phyloP scores from a whole-genome alignment of 2,888 invertebrate species.

The Eupithecia subumbrata region DNA sequence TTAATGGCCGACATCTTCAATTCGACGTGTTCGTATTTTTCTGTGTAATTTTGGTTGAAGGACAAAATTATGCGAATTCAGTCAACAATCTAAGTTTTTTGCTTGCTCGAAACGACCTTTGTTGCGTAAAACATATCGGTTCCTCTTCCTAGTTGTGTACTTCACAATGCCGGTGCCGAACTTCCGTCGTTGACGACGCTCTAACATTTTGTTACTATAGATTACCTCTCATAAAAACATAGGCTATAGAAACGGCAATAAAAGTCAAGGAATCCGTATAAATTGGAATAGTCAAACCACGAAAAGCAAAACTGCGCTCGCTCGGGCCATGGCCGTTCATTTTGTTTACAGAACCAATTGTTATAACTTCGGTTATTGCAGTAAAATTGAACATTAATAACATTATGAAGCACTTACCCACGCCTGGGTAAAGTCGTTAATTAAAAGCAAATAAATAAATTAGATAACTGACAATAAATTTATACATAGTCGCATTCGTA shows the following conservation, averaged over 20 bases:
- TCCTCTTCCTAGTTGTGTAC: slow-evolving; percentile 74
- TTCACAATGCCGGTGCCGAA: slow-evolving; percentile 59
- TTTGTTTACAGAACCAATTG: slow-evolving; percentile 31
- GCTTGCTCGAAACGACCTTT: slow-evolving; percentile 63
- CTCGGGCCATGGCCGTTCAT: slow-evolving; percentile 22
- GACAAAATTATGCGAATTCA: slow-evolving; percentile 55
- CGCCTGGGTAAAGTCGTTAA: slow-evolving; percentile 34
- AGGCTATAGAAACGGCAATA: slow-evolving; percentile 21
- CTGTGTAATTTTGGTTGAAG: slow-evolving; percentile 35
- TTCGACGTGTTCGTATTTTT: background rate
- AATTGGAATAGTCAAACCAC: slow-evolving; percentile 27
- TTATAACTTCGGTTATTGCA: slow-evolving; percentile 29
- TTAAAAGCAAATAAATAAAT: slow-evolving; percentile 38
- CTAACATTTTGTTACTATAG: slow-evolving; percentile 48
- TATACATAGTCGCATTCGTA: background rate
- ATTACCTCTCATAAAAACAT: slow-evolving; percentile 38
- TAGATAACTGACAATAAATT: slow-evolving; percentile 17
- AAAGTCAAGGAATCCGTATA: slow-evolving; percentile 18
- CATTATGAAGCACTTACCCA: slow-evolving; percentile 6
- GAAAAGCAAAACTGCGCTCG: slow-evolving; percentile 32
- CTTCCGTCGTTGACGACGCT: slow-evolving; percentile 58
- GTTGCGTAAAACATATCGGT: slow-evolving; percentile 71
- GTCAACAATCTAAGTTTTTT: slow-evolving; percentile 61
- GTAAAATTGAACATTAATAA: slow-evolving; percentile 31
- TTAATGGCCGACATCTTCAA: background rate